Evolutionary conservation across 2,113 vertebrate genomes (phyloP).

Genomic region (Xiphophorus couchianus): DNA sequence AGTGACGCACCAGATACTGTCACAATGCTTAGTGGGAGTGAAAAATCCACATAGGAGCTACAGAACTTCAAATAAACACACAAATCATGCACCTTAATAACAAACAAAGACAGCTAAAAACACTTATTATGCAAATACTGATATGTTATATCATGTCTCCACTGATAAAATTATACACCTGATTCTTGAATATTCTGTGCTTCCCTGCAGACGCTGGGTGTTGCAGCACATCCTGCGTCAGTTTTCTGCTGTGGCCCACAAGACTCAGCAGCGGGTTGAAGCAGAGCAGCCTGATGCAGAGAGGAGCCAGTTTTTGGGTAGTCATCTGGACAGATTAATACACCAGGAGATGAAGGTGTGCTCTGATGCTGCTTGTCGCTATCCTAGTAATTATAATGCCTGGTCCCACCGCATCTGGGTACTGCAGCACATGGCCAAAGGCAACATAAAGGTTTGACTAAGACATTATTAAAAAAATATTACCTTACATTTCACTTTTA

Average conservation of each 20-base stretch:
- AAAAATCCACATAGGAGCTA: neutral
- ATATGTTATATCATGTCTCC: neutral
- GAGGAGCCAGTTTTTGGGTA: slow-evolving; percentile 51
- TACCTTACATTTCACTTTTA: neutral
- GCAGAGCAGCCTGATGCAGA: slow-evolving; percentile 54
- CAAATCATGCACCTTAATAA: neutral
- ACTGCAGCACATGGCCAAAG: slow-evolving; percentile 89
- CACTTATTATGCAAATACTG: neutral
- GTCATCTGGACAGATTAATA: slow-evolving; percentile 82
- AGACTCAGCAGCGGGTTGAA: slow-evolving; percentile 79
- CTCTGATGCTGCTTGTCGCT: slow-evolving; percentile 89
- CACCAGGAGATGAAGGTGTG: slow-evolving; percentile 94
- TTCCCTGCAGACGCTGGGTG: slow-evolving; percentile 89
- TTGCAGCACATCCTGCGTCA: slow-evolving; percentile 88
- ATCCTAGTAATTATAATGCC: slow-evolving; percentile 98
- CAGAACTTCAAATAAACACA: neutral
- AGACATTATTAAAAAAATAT: neutral
- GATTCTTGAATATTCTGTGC: neutral
- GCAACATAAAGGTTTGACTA: slow-evolving; percentile 87
- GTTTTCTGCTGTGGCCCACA: slow-evolving; percentile 71
- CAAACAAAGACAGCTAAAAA: neutral
- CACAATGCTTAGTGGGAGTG: no score
- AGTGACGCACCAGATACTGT: no score
- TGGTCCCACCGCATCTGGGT: slow-evolving; percentile 99
- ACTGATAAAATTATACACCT: neutral